phyloP scores from a whole-genome alignment of 2,113 vertebrate genomes.

The Tylochromis polylepis region DNA sequence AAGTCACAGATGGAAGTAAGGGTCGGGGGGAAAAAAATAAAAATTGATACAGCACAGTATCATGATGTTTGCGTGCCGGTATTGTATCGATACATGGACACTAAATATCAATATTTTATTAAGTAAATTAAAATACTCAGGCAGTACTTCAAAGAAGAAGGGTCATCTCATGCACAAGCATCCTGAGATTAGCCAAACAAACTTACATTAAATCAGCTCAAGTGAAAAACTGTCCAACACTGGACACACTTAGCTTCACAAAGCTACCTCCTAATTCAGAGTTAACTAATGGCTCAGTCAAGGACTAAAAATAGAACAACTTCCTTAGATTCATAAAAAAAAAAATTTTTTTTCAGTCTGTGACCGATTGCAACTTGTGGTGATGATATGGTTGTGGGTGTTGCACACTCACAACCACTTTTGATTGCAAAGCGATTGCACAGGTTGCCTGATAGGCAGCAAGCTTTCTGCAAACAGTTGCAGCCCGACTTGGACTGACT shows the following conservation, averaged over 20 bases:
- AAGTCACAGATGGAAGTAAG: not conserved
- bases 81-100: not conserved
- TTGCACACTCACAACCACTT: not conserved
- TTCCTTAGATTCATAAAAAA: not conserved
- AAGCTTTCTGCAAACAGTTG: not conserved
- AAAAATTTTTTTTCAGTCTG: fast-evolving
- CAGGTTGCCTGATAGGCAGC: not conserved
- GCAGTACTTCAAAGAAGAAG: not conserved
- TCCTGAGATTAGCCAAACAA: not conserved
- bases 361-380: not conserved
- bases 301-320: not conserved
- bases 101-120: not conserved
- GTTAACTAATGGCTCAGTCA: not conserved
- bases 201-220: not conserved
- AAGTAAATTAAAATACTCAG: not conserved
- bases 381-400: not conserved
- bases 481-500: not conserved
- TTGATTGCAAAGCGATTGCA: not conserved
- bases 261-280: not conserved
- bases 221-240: not conserved
- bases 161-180: not conserved
- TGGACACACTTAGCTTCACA: not conserved
- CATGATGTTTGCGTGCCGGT: not conserved
- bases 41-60: too few relatives aligned
- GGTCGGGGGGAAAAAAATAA: not conserved